Base-by-base conservation (phyloP, 2,113 vertebrate species). In the Hippocampus mohnikei region DNA sequence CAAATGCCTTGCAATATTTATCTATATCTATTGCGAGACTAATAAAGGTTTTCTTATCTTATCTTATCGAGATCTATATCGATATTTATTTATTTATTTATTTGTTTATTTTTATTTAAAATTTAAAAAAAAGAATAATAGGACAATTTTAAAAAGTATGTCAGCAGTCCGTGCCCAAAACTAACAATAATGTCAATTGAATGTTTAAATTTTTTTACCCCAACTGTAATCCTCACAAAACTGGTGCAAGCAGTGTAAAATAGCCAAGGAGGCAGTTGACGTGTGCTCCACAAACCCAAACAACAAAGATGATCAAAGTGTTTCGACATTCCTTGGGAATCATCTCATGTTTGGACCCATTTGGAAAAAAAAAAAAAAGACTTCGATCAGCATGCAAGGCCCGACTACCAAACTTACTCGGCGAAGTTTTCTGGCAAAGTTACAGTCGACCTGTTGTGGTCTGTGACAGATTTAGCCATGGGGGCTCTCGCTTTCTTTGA, bases 391-490 rank as follows among this genome's bases (percentile, higher is more conserved):
- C 46, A 27, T 46, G n/a, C 42, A 46, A 62, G 63, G 27, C 13
- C 2, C 23, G 46, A 72, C 67, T 80, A 71, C 70, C 63, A 66
- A 75, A 76, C 76, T 84, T 37, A 67, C 23, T 46, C 41, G 44
- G 58, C 42, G 73, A 82, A 87, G 69, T 85, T 88, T 82, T 77
- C 60, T 67, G 67, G 72, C 50, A n/a, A 75, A 80, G 78, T 81
- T 83, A 48, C 58, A 74, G 71, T 69, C 48, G 64, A 81, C 79
- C 78, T 83, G 75, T 86, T 85, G 81, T 83, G 56, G 66, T 71
- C 40, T 71, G 59, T 85, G 88, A 82, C 88, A 87, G 79, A 76
- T 82, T 78, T 86, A 77, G 82, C 88, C 84, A 88, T 61, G 78
- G 87, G 58, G 86, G 85, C 76, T 87, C 81, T 84, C 46, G 75